Conservation (phyloP, 2,888 invertebrate species). For the Mesoligia furuncula region DNA sequence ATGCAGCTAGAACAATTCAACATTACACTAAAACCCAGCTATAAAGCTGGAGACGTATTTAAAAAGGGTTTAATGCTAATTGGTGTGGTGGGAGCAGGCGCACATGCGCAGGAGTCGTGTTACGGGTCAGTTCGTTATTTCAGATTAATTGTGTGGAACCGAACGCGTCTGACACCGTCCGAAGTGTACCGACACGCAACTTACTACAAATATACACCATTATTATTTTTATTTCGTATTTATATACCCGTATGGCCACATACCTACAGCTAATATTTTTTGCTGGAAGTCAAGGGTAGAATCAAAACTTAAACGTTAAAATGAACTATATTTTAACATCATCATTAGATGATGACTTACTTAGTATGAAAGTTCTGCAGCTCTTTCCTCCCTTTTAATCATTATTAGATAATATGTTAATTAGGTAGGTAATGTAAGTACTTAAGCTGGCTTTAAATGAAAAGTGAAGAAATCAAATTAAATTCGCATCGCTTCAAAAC, state of each 20-base stretch:
- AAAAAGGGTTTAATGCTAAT: slow-evolving; percentile 82
- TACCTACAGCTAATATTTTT: background rate
- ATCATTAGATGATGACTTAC: background rate
- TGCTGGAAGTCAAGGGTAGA: background rate
- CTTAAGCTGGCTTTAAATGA: background rate
- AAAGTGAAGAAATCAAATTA: background rate
- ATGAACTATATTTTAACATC: background rate
- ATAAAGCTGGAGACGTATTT: slow-evolving; percentile 62
- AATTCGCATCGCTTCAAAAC: background rate
- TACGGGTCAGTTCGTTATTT: slow-evolving; percentile 87
- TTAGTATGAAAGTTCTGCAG: too few species aligned
- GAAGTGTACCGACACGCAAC: slow-evolving; percentile 74
- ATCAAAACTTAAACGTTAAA: background rate
- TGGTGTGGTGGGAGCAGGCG: slow-evolving; percentile 76
- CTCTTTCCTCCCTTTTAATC: background rate
- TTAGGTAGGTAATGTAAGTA: background rate
- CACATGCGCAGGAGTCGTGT: slow-evolving; percentile 84
- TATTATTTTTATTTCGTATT: slow-evolving; percentile 45
- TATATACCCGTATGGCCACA: background rate
- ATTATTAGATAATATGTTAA: background rate
- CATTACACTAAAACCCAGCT: slow-evolving; percentile 53
- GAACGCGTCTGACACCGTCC: slow-evolving; percentile 85
- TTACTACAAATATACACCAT: slow-evolving; percentile 62
- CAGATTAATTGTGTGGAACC: slow-evolving; percentile 88
- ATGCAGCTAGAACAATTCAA: slow-evolving; percentile 52